These are phyloP conservation scores for Euleptes europaea DNA, from an alignment of 2,113 vertebrate species.

Conservation along the genomic window DNA sequence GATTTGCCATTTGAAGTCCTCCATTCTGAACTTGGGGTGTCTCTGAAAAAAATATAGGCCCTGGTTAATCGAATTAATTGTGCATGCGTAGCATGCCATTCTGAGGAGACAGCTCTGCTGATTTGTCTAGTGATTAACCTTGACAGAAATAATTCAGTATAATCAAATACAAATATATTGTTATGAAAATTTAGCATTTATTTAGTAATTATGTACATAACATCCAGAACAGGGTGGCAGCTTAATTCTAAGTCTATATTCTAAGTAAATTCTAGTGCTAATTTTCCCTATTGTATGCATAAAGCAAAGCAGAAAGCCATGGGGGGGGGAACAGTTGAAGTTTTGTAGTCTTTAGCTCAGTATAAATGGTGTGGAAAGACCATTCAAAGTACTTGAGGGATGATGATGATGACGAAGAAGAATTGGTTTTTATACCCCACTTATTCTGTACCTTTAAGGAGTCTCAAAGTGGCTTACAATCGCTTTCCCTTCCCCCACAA, in stretches of 20 bases:
- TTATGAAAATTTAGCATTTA: neutral
- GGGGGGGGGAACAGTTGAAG: neutral
- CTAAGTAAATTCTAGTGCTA: neutral
- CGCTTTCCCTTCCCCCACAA: too few relatives aligned
- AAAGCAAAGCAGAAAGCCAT: neutral
- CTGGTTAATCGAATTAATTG: neutral
- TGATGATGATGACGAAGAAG: too few relatives aligned
- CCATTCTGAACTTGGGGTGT: neutral
- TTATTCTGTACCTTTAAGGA: constrained; percentile 15
- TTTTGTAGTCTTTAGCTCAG: constrained; percentile 7
- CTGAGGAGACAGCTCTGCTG: neutral
- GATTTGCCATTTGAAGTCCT: too few relatives aligned
- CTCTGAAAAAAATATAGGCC: neutral
- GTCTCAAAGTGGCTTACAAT: too few relatives aligned
- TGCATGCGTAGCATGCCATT: neutral
- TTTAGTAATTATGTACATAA: neutral
- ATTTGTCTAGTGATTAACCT: neutral
- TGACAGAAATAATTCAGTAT: neutral
- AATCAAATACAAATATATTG: neutral
- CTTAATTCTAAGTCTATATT: neutral
- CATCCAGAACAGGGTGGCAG: neutral
- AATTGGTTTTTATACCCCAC: too few relatives aligned
- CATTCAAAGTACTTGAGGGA: neutral
- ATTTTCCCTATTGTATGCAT: neutral
- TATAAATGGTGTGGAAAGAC: constrained; percentile 1